A percentile compares a stretch with the other conserved stretches of the same genome.
phyloP scores from a whole-genome alignment of 2,888 invertebrate genomes.

The Drosophila demipolita region DNA sequence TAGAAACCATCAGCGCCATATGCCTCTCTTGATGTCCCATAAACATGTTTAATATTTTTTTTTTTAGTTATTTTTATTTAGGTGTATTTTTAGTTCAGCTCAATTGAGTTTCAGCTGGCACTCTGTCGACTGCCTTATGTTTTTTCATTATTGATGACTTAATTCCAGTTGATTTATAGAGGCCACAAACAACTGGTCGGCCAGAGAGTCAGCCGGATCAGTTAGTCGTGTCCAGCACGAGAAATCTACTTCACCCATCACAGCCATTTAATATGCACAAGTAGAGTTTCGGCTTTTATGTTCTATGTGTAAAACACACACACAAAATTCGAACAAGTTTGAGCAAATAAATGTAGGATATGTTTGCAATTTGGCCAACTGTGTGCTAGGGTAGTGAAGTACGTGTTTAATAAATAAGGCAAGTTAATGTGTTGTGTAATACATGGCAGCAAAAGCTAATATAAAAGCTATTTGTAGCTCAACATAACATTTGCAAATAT shows the following conservation, averaged over 20 bases:
- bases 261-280: slow-evolving; percentile 67
- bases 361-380: slow-evolving; percentile 37
- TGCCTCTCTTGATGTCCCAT: slow-evolving; percentile 44
- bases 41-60: slow-evolving; percentile 12
- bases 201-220: slow-evolving; percentile 14
- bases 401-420: slow-evolving; percentile 77
- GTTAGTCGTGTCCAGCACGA: slow-evolving; percentile 36
- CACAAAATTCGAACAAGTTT: slow-evolving; percentile 22
- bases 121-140: slow-evolving; percentile 66
- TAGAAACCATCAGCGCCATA: slow-evolving; percentile 45
- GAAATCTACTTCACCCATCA: neutral
- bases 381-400: slow-evolving; percentile 29
- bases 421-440: slow-evolving; percentile 66
- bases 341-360: slow-evolving; percentile 20
- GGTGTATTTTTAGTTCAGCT: slow-evolving; percentile 27
- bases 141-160: slow-evolving; percentile 82
- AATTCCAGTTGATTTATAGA: slow-evolving; percentile 82
- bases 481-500: slow-evolving; percentile 8
- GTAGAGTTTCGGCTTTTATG: slow-evolving; percentile 47
- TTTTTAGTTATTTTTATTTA: slow-evolving; percentile 3
- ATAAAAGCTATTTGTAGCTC: slow-evolving; percentile 25
- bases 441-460: slow-evolving; percentile 42
- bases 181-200: slow-evolving; percentile 65
- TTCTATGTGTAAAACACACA: slow-evolving; percentile 31
- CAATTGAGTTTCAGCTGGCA: slow-evolving; percentile 36